These are phyloP conservation scores for Gastrophysa polygoni DNA, from an alignment of 2,888 invertebrate genomes.

Conservation along the genomic window DNA sequence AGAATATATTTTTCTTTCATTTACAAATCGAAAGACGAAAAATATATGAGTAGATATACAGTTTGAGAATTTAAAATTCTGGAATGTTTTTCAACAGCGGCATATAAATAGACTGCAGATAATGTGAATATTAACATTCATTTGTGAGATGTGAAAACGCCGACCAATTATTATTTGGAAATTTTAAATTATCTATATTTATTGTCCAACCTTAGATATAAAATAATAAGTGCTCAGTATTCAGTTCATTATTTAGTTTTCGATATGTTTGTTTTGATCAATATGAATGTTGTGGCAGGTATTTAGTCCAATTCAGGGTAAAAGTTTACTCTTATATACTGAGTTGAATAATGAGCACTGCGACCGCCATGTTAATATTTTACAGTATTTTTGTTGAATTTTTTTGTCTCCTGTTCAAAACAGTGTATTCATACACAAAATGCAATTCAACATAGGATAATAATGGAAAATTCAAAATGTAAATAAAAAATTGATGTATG, in stretches of 20 bases:
- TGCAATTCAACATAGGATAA: slow-evolving; percentile 48
- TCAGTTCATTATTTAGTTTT: slow-evolving; percentile 28
- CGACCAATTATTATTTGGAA: slow-evolving; percentile 42
- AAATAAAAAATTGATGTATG: slow-evolving; percentile 60
- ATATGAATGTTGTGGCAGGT: background rate
- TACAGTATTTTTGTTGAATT: slow-evolving; percentile 38
- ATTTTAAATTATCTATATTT: slow-evolving; percentile 33
- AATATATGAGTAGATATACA: background rate
- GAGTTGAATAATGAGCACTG: slow-evolving; percentile 32
- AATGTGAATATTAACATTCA: slow-evolving; percentile 41
- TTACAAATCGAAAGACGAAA: background rate
- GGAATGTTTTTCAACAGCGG: slow-evolving; percentile 23
- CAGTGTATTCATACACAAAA: slow-evolving; percentile 39
- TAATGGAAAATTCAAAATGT: slow-evolving; percentile 53
- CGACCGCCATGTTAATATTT: slow-evolving; percentile 36
- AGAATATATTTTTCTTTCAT: background rate
- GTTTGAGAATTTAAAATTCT: no score
- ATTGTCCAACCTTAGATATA: slow-evolving; percentile 36
- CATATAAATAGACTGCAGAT: slow-evolving; percentile 44
- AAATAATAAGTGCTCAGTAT: slow-evolving; percentile 34
- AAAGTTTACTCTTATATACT: slow-evolving; percentile 35
- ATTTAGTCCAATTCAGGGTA: slow-evolving; percentile 35
- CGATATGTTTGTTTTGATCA: slow-evolving; percentile 17
- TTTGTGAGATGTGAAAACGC: slow-evolving; percentile 41
- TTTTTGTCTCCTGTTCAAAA: slow-evolving; percentile 32